Conservation (phyloP, 2,797 vertebrate species). For the Myotis myotis region DNA sequence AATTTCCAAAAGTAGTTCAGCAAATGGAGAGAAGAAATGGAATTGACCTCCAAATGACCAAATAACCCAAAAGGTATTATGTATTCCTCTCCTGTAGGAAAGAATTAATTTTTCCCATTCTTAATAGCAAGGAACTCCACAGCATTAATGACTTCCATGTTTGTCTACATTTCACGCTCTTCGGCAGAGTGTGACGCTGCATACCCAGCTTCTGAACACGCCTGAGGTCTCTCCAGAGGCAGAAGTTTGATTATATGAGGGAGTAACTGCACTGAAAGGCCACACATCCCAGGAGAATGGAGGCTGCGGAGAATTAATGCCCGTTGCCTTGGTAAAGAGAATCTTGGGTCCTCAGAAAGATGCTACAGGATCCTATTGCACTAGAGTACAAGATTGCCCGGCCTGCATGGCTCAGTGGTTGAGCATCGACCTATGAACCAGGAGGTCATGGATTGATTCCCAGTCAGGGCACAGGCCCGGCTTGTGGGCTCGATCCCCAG, state of each 20-base stretch:
- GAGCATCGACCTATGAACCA: too few relatives aligned
- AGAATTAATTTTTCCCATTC: not conserved
- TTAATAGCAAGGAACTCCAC: constrained; percentile 1
- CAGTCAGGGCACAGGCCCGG: too few relatives aligned
- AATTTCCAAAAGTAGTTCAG: constrained; percentile 42
- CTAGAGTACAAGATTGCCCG: not conserved
- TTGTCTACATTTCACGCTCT: not conserved
- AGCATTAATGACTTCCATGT: not conserved
- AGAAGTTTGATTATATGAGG: not conserved
- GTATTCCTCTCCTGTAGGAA: not conserved
- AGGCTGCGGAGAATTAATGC: not conserved
- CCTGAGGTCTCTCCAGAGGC: not conserved
- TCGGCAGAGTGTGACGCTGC: not conserved
- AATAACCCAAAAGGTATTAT: not conserved
- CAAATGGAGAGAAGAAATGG: constrained; percentile 9
- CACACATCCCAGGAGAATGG: not conserved
- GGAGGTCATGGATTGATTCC: too few relatives aligned
- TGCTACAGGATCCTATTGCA: not conserved
- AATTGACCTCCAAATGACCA: not conserved
- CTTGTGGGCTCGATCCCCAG: too few relatives aligned
- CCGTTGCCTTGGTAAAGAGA: not conserved
- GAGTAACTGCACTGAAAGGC: not conserved
- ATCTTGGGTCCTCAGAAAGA: not conserved
- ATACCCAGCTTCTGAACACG: not conserved
- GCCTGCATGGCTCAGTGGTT: too few relatives aligned